Evolutionary conservation across 2,113 vertebrate genomes (phyloP), one percentile per base, ranked within the genome.

Genomic region (Puma concolor): DNA sequence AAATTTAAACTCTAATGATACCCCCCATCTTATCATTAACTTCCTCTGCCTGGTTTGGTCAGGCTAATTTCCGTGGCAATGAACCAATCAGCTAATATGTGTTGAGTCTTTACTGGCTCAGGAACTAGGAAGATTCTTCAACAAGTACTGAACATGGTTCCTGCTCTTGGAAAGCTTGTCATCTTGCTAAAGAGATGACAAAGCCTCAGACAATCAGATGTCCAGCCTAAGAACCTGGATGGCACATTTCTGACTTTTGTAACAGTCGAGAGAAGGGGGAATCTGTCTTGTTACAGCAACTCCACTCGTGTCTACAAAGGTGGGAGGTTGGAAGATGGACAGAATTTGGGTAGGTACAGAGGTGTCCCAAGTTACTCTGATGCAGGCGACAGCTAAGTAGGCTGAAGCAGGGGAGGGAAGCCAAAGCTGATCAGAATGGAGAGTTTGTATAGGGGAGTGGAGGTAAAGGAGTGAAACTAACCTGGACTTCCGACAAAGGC

Each of bases 1-100:
- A 44, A 83, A 84, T 84, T 93, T 91, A 95, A 94, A 97, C 82
- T 64, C 13, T 85, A 96, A 80, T 10, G 44, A 50, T 84, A 74
- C 52, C 60, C 67, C 91, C n/a, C 44, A 95, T 33, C 19, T 88
- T 71, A 64, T 88, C 44, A 52, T 95, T 86, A 72, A 93, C 64
- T 48, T 95, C 33, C 44, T 66, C 64, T 86, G 38, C 54, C 54
- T 77, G 77, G 4, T 54, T 92, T 91, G 66, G n/a, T 60, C 44
- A 71, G 81, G 66, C n/a, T 79, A 36, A 69, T 94, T 88, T 95
- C 90, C 93, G 29, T 15, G 71, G 82, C 88, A 85, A 52, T 67
- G 71, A 96, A 85, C 91, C 92, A 74, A 5, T 82, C n/a, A 13
- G 11, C 50, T 84, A 27, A 23, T 79, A 74, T 60, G 85, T 81